phyloP scores from a whole-genome alignment of 2,888 invertebrate species.

The Thymelicus sylvestris region DNA sequence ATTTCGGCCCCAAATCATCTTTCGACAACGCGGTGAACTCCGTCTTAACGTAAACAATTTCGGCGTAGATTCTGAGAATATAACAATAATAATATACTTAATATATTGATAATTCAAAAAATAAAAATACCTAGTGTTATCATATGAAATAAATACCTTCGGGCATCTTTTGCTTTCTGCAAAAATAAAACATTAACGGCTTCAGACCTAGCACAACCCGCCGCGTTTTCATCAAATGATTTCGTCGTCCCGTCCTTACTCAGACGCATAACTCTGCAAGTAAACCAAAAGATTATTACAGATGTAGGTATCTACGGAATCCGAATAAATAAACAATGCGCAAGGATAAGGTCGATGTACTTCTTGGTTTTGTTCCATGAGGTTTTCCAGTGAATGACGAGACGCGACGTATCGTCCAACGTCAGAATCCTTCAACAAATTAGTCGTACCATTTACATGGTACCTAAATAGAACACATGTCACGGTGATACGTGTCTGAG shows the following conservation, averaged over 20 bases:
- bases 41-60: constrained; percentile 87
- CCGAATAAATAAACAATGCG: too few species aligned
- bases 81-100: not conserved
- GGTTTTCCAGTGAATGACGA: too few species aligned
- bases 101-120: too few species aligned
- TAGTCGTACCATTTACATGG: too few species aligned
- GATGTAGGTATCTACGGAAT: too few species aligned
- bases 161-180: constrained; percentile 87
- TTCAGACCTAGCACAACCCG: constrained; percentile 91
- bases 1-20: constrained; percentile 83
- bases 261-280: constrained; percentile 68
- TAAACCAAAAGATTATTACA: not conserved
- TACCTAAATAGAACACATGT: too few species aligned
- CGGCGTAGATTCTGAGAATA: constrained; percentile 83
- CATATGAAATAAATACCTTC: constrained; percentile 57
- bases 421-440: too few species aligned
- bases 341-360: too few species aligned
- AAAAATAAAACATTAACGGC: constrained; percentile 87
- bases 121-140: too few species aligned
- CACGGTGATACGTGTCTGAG: too few species aligned
- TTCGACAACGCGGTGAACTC: constrained; percentile 76
- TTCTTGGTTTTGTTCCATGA: too few species aligned
- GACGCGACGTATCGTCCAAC: too few species aligned
- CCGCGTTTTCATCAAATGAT: constrained; percentile 91
- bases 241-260: constrained; percentile 93